A percentile compares a stretch with the other conserved stretches of the same genome.
These are phyloP conservation scores for Hycleus cichorii DNA, from an alignment of 1,140 invertebrate species.

Conservation along the genomic window DNA sequence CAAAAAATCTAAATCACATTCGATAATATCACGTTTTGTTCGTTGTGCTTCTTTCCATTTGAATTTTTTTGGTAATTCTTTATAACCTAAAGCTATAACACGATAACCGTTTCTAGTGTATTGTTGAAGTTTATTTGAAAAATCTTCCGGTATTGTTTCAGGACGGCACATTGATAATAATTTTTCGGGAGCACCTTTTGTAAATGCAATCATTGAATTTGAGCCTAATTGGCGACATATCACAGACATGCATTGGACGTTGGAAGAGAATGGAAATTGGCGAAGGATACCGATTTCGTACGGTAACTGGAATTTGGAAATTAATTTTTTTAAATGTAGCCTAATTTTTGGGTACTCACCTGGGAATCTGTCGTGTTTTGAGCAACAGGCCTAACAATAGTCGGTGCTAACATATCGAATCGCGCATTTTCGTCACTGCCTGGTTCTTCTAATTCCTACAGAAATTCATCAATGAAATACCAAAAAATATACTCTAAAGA, in stretches of 20 bases:
- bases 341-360: too few relatives aligned
- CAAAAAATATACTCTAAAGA: too few relatives aligned
- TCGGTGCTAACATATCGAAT: constrained; percentile 81
- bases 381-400: constrained; percentile 65
- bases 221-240: constrained; percentile 70
- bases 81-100: constrained; percentile 78
- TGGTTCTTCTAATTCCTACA: constrained; percentile 72
- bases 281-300: constrained; percentile 74
- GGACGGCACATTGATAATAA: constrained; percentile 50
- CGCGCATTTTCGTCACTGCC: constrained; percentile 76
- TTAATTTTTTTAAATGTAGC: too few relatives aligned
- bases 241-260: constrained; percentile 84
- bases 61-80: constrained; percentile 52
- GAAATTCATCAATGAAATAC: neutral
- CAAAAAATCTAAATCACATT: constrained; percentile 74
- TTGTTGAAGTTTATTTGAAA: constrained; percentile 60
- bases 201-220: constrained; percentile 75
- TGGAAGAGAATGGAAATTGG: constrained; percentile 87
- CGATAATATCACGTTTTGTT: constrained; percentile 53
- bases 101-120: constrained; percentile 84
- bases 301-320: constrained; percentile 14
- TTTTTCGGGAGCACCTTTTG: constrained; percentile 90
- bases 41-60: constrained; percentile 54
- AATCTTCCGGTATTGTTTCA: constrained; percentile 57
- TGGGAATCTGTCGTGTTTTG: neutral